phyloP scores from a whole-genome alignment of 2,113 vertebrate species.

The Muntiacus muntjak region DNA sequence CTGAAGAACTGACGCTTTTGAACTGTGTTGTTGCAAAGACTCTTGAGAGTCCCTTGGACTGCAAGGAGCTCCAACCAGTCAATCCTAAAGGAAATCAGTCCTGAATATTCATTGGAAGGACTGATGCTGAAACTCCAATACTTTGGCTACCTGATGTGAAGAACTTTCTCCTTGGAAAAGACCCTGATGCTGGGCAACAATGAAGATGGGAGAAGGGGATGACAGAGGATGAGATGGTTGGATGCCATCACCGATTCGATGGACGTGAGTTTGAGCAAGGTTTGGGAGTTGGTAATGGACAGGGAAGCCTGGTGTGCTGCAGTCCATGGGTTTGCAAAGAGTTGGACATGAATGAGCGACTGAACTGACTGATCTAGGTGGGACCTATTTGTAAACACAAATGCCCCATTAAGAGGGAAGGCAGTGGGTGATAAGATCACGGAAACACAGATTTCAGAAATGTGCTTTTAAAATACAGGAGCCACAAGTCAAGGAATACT shows the following conservation, averaged over 20 bases:
- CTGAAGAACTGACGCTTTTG: background rate
- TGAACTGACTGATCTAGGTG: background rate
- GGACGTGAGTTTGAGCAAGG: background rate
- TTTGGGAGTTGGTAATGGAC: background rate
- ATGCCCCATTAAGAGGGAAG: background rate
- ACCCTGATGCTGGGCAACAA: background rate
- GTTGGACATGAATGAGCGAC: background rate
- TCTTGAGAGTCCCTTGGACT: background rate
- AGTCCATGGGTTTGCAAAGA: background rate
- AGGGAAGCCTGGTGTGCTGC: background rate
- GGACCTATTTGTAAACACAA: background rate
- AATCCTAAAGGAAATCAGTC: background rate
- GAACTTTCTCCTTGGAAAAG: background rate
- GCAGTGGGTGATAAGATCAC: background rate
- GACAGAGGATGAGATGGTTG: background rate
- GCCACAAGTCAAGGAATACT: background rate
- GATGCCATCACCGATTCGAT: background rate
- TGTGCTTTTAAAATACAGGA: background rate
- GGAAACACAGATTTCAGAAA: background rate
- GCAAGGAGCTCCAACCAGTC: background rate
- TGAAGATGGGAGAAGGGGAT: background rate
- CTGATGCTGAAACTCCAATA: background rate
- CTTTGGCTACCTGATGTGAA: background rate
- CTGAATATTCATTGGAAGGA: background rate
- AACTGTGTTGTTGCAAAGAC: background rate